A percentile compares a stretch with the other conserved stretches of the same genome.
phyloP scores from a whole-genome alignment of 2,888 invertebrate genomes.

The Epirrhoe alternata region DNA sequence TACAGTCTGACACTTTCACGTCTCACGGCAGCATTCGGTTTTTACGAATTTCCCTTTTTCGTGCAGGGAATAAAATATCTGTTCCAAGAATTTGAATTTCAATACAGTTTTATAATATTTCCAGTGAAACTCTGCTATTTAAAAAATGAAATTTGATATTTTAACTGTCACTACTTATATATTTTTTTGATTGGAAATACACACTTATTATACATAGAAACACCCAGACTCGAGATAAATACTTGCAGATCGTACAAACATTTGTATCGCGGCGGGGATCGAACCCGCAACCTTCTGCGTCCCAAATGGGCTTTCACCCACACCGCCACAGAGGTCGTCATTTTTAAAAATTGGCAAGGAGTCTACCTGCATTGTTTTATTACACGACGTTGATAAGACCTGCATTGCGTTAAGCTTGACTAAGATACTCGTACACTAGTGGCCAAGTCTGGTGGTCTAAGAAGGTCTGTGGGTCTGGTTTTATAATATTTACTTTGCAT shows the following conservation, averaged over 20 bases:
- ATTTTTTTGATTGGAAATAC: no score
- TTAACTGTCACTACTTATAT: no score
- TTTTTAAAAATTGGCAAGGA: constrained; percentile 7
- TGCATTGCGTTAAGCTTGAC: constrained; percentile 18
- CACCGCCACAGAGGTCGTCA: no score
- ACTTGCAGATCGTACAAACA: no score
- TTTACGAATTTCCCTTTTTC: not conserved
- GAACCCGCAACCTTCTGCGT: no score
- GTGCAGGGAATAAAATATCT: not conserved
- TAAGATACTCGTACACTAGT: not conserved
- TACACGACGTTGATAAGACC: not conserved
- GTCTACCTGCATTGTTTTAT: constrained; percentile 16
- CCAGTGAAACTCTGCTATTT: not conserved
- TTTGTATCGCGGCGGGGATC: no score
- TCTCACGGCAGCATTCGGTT: not conserved
- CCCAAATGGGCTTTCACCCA: no score
- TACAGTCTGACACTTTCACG: not conserved
- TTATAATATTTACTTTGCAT: no score
- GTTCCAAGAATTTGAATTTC: constrained; percentile 11
- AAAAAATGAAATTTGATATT: no score
- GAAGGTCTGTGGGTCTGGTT: no score
- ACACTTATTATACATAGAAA: no score
- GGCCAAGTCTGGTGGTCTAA: not conserved
- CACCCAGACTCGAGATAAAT: no score
- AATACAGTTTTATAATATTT: constrained; percentile 10